Percentiles rank a stretch among this genome's conserved stretches.
Evolutionary conservation across 2,888 invertebrate species (phyloP).

Genomic region (Bugulina stolonifera): DNA sequence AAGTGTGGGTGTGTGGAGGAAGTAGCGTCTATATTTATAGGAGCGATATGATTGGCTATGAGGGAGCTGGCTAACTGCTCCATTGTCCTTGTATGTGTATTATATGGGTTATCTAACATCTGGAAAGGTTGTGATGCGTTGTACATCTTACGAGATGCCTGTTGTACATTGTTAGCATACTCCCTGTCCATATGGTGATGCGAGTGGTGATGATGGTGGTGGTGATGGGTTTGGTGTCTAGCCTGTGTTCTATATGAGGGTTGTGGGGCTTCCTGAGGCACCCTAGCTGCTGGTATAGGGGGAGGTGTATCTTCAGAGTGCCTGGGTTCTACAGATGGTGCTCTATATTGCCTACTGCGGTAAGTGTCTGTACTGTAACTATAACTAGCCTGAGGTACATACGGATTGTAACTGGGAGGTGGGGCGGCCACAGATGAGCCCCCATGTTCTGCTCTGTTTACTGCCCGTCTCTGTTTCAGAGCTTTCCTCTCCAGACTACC

Average conservation of each 20-base stretch:
- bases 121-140: constrained; percentile 2
- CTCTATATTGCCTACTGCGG: not conserved
- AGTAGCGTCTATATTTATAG: not conserved
- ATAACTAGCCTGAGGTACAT: not conserved
- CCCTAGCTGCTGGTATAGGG: constrained; percentile 12
- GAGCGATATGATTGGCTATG: not conserved
- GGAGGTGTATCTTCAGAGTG: not conserved
- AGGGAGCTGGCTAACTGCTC: not conserved
- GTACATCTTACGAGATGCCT: constrained; percentile 7
- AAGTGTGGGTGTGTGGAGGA: not conserved
- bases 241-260: not conserved
- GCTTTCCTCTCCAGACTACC: constrained; percentile 31
- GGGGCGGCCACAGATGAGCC: constrained; percentile 53
- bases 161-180: constrained; percentile 22
- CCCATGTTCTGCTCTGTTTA: not conserved
- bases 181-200: constrained; percentile 8
- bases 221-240: not conserved
- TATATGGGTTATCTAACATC: constrained; percentile 22
- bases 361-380: not conserved
- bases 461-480: constrained; percentile 13
- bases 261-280: not conserved
- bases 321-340: not conserved
- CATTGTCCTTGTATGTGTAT: constrained; percentile 8
- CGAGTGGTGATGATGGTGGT: not conserved
- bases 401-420: not conserved